phyloP scores from a whole-genome alignment of 2,888 invertebrate genomes.

The Pandemis cinnamomeana region DNA sequence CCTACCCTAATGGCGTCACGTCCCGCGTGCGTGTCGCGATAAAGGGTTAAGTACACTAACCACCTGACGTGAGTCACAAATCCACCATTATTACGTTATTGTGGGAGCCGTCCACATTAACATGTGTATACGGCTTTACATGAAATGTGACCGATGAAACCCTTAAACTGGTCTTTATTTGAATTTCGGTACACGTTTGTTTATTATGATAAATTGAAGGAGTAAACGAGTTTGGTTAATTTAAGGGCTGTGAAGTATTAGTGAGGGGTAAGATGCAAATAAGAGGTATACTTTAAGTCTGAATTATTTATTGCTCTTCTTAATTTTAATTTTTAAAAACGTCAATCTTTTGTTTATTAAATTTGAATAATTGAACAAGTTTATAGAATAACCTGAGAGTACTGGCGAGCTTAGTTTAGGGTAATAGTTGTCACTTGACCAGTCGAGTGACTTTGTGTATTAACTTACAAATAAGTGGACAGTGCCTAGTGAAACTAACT shows the following conservation, averaged over 20 bases:
- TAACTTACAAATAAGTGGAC: background rate
- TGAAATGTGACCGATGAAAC: conserved; percentile 81
- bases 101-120: conserved; percentile 82
- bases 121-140: conserved; percentile 79
- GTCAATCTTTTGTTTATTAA: conserved; percentile 2
- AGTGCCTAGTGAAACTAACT: background rate
- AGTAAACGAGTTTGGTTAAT: conserved; percentile 5
- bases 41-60: conserved; percentile 85
- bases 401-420: background rate
- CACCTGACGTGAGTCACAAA: conserved; percentile 84
- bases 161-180: conserved; percentile 33
- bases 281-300: background rate
- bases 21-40: conserved; percentile 82
- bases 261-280: background rate
- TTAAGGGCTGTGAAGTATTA: conserved; percentile 6
- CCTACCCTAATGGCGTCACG: conserved; percentile 80
- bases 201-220: conserved; percentile 13
- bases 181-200: conserved; percentile 32
- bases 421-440: background rate
- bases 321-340: conserved; percentile 4
- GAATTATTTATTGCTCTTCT: background rate
- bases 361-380: background rate
- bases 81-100: conserved; percentile 84
- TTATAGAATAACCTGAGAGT: background rate
- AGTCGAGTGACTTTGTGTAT: background rate